Conservation (phyloP, 2,113 vertebrate genomes). For the Pteropus alecto region DNA sequence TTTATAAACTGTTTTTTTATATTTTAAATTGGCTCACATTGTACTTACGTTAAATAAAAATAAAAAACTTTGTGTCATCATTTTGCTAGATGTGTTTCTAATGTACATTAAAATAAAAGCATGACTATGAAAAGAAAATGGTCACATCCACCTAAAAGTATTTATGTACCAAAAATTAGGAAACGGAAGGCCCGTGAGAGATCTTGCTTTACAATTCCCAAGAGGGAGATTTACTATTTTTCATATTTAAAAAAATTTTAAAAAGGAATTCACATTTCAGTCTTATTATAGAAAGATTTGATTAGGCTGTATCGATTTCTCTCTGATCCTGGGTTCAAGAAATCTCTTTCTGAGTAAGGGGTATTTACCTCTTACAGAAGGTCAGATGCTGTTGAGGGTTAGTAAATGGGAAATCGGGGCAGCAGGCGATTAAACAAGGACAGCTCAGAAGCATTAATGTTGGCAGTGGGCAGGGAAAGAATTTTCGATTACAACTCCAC, state of each 20-base stretch:
- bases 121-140: not conserved
- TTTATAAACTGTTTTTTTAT: not conserved
- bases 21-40: not conserved
- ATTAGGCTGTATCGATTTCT: not conserved
- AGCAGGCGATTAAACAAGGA: not conserved
- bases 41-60: not conserved
- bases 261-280: not conserved
- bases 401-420: not conserved
- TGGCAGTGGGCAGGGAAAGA: not conserved
- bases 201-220: not conserved
- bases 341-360: not conserved
- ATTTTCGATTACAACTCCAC: not conserved
- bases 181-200: not conserved
- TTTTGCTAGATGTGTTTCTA: conserved; percentile 20
- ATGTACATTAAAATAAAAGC: not conserved
- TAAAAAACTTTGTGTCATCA: not conserved
- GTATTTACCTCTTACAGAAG: not conserved
- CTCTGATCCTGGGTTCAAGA: not conserved
- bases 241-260: not conserved
- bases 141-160: not conserved
- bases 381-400: not conserved
- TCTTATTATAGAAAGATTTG: not conserved
- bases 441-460: not conserved
- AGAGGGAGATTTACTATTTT: not conserved
- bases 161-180: not conserved